phyloP scores from a whole-genome alignment of 1,140 invertebrate species.

The Diorhabda sublineata region DNA sequence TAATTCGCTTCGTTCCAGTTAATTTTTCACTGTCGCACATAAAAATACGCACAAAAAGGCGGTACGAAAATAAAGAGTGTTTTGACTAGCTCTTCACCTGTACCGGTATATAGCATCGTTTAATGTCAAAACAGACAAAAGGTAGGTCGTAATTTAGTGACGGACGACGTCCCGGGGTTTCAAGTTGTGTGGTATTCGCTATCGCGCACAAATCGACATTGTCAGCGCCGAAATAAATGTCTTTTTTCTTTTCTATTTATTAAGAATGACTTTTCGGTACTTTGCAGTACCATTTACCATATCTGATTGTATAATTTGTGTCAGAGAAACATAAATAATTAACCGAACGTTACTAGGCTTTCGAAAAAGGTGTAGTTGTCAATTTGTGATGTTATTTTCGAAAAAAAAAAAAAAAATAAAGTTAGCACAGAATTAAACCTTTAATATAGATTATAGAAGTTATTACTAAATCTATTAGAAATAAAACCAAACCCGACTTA shows the following conservation, averaged over 20 bases:
- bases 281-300: neutral
- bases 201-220: slow-evolving; percentile 26
- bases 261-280: slow-evolving; percentile 23
- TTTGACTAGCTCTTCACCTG: slow-evolving; percentile 30
- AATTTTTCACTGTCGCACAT: neutral
- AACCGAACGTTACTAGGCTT: too few relatives aligned
- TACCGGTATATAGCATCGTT: slow-evolving; percentile 29
- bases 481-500: too few relatives aligned
- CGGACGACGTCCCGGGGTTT: slow-evolving; percentile 23
- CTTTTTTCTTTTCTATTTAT: slow-evolving; percentile 28
- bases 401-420: too few relatives aligned
- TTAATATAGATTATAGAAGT: too few relatives aligned
- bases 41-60: slow-evolving; percentile 20
- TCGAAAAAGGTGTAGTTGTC: too few relatives aligned
- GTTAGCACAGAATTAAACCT: too few relatives aligned
- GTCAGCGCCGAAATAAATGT: slow-evolving; percentile 32
- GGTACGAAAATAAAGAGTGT: slow-evolving; percentile 20
- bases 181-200: slow-evolving; percentile 31
- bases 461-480: too few relatives aligned
- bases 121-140: slow-evolving; percentile 28
- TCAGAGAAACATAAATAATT: too few relatives aligned
- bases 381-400: too few relatives aligned
- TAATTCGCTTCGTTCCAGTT: neutral
- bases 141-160: slow-evolving; percentile 11
- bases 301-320: neutral